Evolutionary conservation across 2,797 vertebrate species (phyloP).

Genomic region (Sebastes flavidus): DNA sequence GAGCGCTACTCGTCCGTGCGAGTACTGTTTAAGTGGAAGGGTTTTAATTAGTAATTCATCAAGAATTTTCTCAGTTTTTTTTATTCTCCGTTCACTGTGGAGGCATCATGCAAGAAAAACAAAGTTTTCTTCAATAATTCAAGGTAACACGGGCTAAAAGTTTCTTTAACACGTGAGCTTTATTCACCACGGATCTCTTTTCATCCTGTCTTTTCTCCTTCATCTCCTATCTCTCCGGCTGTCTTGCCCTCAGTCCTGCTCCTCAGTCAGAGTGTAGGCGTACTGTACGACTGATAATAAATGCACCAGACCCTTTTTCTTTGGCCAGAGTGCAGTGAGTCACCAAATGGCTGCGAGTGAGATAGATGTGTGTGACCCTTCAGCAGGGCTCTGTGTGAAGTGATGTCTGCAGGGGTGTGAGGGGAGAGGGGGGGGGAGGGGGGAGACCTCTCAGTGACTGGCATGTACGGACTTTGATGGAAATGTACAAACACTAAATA

Average conservation of each 20-base stretch:
- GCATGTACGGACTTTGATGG: constrained; percentile 7
- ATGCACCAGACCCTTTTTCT: constrained; percentile 41
- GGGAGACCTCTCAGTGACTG: neutral
- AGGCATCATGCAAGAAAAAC: no score
- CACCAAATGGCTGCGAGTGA: constrained; percentile 38
- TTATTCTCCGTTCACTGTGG: no score
- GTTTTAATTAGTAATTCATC: no score
- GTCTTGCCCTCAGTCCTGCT: constrained; percentile 4
- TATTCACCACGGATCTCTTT: neutral
- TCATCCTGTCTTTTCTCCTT: neutral
- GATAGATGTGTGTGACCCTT: constrained; percentile 37
- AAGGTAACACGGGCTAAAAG: no score
- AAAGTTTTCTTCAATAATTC: no score
- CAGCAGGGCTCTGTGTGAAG: constrained; percentile 18
- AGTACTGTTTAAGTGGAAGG: no score
- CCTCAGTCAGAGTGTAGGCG: constrained; percentile 46
- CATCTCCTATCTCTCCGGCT: neutral
- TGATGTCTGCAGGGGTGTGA: constrained; percentile 39
- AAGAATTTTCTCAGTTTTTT: no score
- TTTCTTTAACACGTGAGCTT: neutral
- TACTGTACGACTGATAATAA: constrained; percentile 51
- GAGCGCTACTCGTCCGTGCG: no score
- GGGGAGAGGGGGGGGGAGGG: neutral
- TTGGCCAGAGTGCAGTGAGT: constrained; percentile 55
- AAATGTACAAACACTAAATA: neutral